Base-by-base conservation (phyloP, 2,888 invertebrate species). In the Coleophora flavipennella region DNA sequence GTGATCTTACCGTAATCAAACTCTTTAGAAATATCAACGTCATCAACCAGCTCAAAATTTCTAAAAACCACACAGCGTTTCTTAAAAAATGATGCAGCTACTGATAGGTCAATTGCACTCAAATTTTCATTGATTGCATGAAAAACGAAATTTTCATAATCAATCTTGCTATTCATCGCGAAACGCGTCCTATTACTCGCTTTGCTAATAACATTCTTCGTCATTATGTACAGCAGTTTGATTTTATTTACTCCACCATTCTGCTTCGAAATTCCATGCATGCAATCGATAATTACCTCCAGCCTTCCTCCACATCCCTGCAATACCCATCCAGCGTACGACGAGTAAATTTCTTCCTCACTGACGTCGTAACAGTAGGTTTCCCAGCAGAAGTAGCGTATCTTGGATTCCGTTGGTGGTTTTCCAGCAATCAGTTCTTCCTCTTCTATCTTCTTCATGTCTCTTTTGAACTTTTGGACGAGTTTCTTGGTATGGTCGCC, bases 1-100 rank as follows among this genome's bases (percentile, higher is more conserved):
- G 47, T 59, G 6, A 67, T 55, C 31, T 49, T 47, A 20, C 50
- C 51, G 36, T 67, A 67, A 38, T 62, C 53, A 42, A 49, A 66
- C n/a, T 54, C 56, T 9, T 51, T 40, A 7, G 60, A 55, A 44
- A 67, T 54, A 53, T 67, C 46, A n/a, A 42, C 46, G 20, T 43
- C 43, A 32, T 59, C 58, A 26, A 32, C 36, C 33, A 58, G 43
- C 13, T 55, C 42, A 13, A 50, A 35, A 38, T 64, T 64, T 12
- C 59, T 42, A 40, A 59, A 58, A 40, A 59, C 43, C 2, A n/a
- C n/a, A n/a, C n/a, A n/a, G n/a, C n/a, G n/a, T n/a, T n/a, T n/a
- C n/a, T n/a, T n/a, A n/a, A n/a, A 49, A 36, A 62, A 57, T 1
- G 55, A 40, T n/a, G 51, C 40, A 12, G 54, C 57, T 26, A 62